Evolutionary conservation across 2,888 invertebrate species (phyloP).

Genomic region (Apamea anceps): DNA sequence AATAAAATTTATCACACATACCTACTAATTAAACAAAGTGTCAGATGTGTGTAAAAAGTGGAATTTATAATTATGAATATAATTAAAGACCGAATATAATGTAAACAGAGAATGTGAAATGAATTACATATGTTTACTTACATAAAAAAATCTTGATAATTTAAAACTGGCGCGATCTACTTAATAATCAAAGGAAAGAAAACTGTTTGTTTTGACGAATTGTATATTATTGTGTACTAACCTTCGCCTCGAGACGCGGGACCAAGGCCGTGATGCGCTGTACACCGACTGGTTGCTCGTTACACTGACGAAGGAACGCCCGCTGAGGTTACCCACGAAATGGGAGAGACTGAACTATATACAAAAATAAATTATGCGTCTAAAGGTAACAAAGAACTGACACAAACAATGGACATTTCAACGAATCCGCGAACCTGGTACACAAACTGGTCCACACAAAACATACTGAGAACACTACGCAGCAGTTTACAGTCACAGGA

Average conservation of each 20-base stretch:
- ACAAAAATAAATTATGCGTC: conserved; percentile 75
- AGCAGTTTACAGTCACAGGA: conserved; percentile 74
- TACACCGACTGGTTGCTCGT: conserved; percentile 91
- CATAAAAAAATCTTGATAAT: conserved; percentile 5
- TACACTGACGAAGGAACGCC: conserved; percentile 90
- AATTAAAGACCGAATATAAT: neutral
- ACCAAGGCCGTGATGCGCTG: conserved; percentile 92
- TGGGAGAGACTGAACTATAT: conserved; percentile 90
- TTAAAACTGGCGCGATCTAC: conserved; percentile 65
- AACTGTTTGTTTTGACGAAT: conserved; percentile 73
- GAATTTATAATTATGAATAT: neutral
- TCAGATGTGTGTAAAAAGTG: conserved; percentile 9
- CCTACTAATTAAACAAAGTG: conserved; percentile 27
- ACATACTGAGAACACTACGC: conserved; percentile 69
- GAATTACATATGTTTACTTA: neutral
- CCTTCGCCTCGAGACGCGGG: conserved; percentile 92
- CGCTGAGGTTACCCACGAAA: conserved; percentile 91
- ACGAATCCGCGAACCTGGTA: conserved; percentile 31
- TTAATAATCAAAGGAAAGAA: conserved; percentile 52
- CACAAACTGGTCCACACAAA: conserved; percentile 56
- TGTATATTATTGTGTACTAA: conserved; percentile 77
- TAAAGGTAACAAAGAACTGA: conserved; percentile 73
- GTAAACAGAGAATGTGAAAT: conserved; percentile 4
- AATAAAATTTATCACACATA: conserved; percentile 12
- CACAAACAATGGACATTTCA: conserved; percentile 62